Percentiles rank a stretch among this genome's conserved stretches.
These are phyloP conservation scores for Ianthella basta DNA, from an alignment of 37 sponge, comb jelly and placozoan genomes.

Conservation along the genomic window DNA sequence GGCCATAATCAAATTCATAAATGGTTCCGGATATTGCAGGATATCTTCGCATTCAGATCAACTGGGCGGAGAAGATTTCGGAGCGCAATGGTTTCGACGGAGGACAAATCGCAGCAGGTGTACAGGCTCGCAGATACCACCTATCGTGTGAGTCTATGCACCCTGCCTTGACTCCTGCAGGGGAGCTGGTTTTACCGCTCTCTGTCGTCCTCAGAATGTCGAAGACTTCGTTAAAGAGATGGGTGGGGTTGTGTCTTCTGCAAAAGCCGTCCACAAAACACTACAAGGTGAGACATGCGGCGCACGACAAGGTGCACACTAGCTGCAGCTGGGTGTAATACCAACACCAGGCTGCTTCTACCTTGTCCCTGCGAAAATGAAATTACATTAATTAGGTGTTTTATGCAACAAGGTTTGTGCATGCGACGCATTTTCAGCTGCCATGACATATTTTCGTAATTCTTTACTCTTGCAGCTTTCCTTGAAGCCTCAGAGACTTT, in stretches of 20 bases:
- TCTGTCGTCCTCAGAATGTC: conserved; percentile 42
- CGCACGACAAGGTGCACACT: too few relatives aligned
- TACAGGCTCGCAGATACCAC: conserved; percentile 70
- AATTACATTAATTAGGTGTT: too few relatives aligned
- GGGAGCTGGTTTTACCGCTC: not conserved
- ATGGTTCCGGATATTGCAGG: not conserved
- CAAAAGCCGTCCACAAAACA: conserved; percentile 57
- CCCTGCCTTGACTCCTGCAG: not conserved
- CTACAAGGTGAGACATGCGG: conserved; percentile 46
- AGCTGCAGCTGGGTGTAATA: too few relatives aligned
- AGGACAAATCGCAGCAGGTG: conserved; percentile 47
- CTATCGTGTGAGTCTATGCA: conserved; percentile 48
- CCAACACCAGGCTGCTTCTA: too few relatives aligned
- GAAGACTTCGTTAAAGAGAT: conserved; percentile 56
- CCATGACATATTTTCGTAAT: not conserved
- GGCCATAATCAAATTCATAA: conserved; percentile 13
- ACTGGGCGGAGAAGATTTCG: conserved; percentile 1
- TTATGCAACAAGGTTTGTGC: too few relatives aligned
- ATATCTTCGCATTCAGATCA: not conserved
- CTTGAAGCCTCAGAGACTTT: conserved; percentile 39
- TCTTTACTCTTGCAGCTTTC: conserved; percentile 31
- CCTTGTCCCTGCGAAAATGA: too few relatives aligned
- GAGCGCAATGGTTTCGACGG: not conserved
- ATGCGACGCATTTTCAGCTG: too few relatives aligned
- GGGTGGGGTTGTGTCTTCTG: conserved; percentile 41